Base-by-base conservation (phyloP, 2,113 vertebrate genomes). In the Carassius carassius region DNA sequence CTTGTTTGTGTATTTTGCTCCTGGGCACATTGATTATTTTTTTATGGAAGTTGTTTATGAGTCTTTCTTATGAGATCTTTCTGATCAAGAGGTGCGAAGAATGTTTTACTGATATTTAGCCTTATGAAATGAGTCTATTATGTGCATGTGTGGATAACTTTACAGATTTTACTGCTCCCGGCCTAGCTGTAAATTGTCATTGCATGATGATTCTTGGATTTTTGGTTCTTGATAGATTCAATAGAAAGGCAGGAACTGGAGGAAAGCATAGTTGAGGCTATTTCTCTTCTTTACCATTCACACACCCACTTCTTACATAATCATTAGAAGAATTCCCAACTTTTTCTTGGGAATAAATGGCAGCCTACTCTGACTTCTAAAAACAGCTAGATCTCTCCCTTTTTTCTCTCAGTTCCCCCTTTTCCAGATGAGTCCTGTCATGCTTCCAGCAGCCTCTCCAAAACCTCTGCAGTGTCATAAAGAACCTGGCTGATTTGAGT, bases 341-440 rank as follows among this genome's bases (percentile, higher is more conserved):
- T 41, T 74, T 7, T 74, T 72, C 78, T 62, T 56, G 37, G 51
- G 67, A 81, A 74, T 81, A 74, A 85, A 23, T 74, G 29, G 69
- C 65, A 72, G 76, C 69, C 54, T 60, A 19, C 76, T 21, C 41
- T 63, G 35, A 29, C 78, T 87, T 84, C 63, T 90, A 82, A 56
- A 67, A 81, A 83, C 91, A 91, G 90, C 91, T 91, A 88, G 51
- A 81, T 32, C 37, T 21, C 65, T 79, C 75, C 75, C 19, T 67
- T 74, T 67, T 73, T 74, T 63, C 16, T 60, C 47, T 77, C 49
- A 75, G 13, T 70, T 82, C 37, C n/a, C 78, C 47, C 47, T 73
- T 87, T 11, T 32, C 56, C 80, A 77, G 74, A 41, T 77, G 2
- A 80, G 74, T 81, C 5, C 51, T 37, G 73, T 25, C 58, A 82